phyloP scores from a whole-genome alignment of 2,888 invertebrate species.

The Ditula angustiorana region DNA sequence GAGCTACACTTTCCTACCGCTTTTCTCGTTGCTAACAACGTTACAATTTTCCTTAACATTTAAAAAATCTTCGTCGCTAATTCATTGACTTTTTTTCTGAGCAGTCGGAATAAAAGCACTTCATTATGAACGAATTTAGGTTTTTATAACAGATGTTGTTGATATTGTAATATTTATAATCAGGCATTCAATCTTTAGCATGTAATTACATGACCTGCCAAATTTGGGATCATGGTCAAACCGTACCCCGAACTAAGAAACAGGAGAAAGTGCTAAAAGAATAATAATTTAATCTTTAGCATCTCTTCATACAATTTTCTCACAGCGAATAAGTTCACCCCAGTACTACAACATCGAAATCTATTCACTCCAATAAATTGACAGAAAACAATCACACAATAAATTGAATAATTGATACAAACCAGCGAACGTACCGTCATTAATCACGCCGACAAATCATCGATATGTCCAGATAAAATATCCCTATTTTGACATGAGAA shows the following conservation, averaged over 20 bases:
- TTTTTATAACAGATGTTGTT: too few species aligned
- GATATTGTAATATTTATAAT: not conserved
- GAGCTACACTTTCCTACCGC: conserved; percentile 28
- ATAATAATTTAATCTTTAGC: too few species aligned
- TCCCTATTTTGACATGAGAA: conserved; percentile 60
- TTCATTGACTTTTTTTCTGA: conserved; percentile 27
- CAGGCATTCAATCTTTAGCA: not conserved
- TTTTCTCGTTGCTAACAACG: conserved; percentile 36
- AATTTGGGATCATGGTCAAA: too few species aligned
- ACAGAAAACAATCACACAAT: conserved; percentile 62
- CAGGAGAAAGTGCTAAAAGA: too few species aligned
- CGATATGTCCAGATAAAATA: conserved; percentile 54
- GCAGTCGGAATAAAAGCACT: not conserved
- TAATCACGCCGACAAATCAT: conserved; percentile 68
- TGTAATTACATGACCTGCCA: too few species aligned
- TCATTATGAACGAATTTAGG: not conserved
- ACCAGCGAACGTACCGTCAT: conserved; percentile 56
- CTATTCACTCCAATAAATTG: conserved; percentile 45
- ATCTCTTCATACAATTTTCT: not conserved
- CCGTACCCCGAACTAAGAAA: too few species aligned
- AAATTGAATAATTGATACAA: conserved; percentile 69
- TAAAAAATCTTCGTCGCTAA: conserved; percentile 23
- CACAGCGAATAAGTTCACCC: conserved; percentile 2
- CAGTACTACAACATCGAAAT: conserved; percentile 54
- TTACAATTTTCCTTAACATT: conserved; percentile 36